Conservation (phyloP, 2,888 invertebrate species). For the Aphidoletes aphidimyza region DNA sequence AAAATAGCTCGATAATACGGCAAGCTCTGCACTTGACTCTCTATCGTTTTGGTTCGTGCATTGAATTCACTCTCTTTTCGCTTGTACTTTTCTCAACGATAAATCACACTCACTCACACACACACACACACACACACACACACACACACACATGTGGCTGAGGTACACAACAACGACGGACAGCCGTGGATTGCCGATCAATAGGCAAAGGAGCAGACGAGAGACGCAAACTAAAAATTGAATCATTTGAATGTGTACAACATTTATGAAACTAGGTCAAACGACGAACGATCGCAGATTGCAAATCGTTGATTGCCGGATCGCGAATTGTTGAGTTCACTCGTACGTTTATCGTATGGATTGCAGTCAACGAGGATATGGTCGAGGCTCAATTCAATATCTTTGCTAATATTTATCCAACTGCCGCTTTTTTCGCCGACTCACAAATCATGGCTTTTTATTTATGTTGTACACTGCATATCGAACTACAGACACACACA, state of each 20-base stretch:
- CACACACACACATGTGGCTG: background rate
- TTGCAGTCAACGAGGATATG: conserved; percentile 22
- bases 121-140: background rate
- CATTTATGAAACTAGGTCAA: conserved; percentile 39
- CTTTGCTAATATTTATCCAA: background rate
- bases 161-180: no score
- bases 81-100: conserved; percentile 42
- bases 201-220: background rate
- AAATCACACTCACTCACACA: conserved; percentile 21
- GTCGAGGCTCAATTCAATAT: background rate
- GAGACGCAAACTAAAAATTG: background rate
- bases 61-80: conserved; percentile 48
- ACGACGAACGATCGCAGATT: background rate
- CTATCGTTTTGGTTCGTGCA: conserved; percentile 21
- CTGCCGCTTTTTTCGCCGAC: background rate
- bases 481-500: background rate
- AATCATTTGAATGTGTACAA: conserved; percentile 31
- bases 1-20: conserved; percentile 47
- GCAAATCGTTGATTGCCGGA: no score
- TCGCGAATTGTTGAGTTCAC: no score
- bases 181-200: background rate
- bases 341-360: no score
- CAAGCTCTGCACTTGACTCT: conserved; percentile 52
- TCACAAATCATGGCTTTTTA: conserved; percentile 23
- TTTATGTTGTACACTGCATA: background rate